These are phyloP conservation scores for Grapholita molesta DNA, from an alignment of 1,140 invertebrate genomes.

Conservation along the genomic window DNA sequence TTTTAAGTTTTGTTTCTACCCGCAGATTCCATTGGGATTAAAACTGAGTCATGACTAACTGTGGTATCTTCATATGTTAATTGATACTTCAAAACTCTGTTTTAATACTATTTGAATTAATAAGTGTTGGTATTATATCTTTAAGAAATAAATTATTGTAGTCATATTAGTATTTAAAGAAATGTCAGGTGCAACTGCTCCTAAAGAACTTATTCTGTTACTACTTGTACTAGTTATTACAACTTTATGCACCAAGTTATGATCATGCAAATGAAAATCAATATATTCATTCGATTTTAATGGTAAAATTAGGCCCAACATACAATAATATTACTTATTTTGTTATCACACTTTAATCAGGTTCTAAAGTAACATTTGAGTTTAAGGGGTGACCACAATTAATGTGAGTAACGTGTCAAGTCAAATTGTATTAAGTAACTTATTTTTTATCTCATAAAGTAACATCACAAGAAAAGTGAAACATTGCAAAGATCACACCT, in stretches of 20 bases:
- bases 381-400: too few relatives aligned
- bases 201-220: not conserved
- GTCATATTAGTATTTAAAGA: not conserved
- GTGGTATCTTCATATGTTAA: not conserved
- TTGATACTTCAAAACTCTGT: not conserved
- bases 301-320: too few relatives aligned
- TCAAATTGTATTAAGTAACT: too few relatives aligned
- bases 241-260: not conserved
- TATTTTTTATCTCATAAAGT: too few relatives aligned
- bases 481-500: too few relatives aligned
- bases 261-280: not conserved
- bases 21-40: too few relatives aligned
- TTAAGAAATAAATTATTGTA: constrained; percentile 2
- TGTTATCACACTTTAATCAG: not conserved
- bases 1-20: too few relatives aligned
- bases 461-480: too few relatives aligned
- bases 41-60: not conserved
- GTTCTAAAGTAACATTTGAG: not conserved
- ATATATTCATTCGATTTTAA: not conserved
- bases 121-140: not conserved
- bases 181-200: not conserved
- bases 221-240: not conserved
- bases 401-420: too few relatives aligned
- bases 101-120: not conserved
- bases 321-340: too few relatives aligned